Percentiles rank a stretch among this genome's conserved stretches.
These are phyloP conservation scores for Mesaphorura yosii DNA, from an alignment of 1,140 invertebrate species.

Conservation along the genomic window DNA sequence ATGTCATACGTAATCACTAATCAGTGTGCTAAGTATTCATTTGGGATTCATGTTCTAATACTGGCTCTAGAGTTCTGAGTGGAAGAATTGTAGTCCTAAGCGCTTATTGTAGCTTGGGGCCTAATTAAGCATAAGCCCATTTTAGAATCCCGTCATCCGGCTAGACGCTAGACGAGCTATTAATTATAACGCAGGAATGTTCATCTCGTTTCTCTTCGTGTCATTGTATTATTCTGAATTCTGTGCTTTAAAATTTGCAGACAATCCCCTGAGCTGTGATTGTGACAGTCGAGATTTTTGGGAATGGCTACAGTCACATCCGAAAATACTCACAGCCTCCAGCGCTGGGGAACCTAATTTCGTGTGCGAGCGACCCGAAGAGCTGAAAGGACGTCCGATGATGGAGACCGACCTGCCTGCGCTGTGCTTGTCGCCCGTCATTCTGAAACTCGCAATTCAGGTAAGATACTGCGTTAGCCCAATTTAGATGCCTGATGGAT, in stretches of 20 bases:
- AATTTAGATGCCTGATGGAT: not conserved
- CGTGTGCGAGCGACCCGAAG: conserved; percentile 28
- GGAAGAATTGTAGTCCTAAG: no score
- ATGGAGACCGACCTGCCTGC: conserved; percentile 27
- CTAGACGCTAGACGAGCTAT: no score
- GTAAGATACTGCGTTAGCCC: conserved; percentile 10
- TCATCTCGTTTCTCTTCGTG: no score
- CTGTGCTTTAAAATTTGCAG: conserved; percentile 13
- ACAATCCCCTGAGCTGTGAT: conserved; percentile 30
- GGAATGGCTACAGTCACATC: conserved; percentile 31
- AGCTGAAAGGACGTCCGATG: conserved; percentile 22
- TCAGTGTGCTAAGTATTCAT: no score
- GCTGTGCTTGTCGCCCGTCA: conserved; percentile 28
- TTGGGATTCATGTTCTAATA: no score
- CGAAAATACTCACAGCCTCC: conserved; percentile 25
- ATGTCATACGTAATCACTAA: no score
- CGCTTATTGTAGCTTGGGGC: no score
- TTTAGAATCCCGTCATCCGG: no score
- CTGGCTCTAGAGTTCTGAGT: no score
- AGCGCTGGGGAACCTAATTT: conserved; percentile 20
- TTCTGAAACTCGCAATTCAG: conserved; percentile 30
- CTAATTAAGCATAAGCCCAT: no score
- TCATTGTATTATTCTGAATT: no score
- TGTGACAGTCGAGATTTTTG: conserved; percentile 30
- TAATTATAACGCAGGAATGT: no score